Evolutionary conservation across 2,113 vertebrate genomes (phyloP).

Genomic region (Oceanodroma tethys): DNA sequence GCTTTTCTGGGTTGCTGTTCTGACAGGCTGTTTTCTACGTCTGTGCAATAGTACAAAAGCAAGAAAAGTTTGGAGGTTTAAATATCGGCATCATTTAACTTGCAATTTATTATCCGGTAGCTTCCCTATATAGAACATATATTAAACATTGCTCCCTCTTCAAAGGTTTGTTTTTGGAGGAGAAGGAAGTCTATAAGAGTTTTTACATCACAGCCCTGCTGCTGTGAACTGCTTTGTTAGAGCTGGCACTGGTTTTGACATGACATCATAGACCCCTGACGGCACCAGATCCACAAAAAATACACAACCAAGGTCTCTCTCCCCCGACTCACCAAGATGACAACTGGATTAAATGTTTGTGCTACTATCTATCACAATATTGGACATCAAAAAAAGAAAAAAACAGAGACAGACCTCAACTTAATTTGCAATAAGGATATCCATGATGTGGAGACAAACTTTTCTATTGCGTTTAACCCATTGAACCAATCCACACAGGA

Average conservation of each 20-base stretch:
- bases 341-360: neutral
- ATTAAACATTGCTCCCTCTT: neutral
- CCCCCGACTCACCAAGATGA: neutral
- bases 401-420: neutral
- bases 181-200: neutral
- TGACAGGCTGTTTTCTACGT: neutral
- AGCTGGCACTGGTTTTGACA: neutral
- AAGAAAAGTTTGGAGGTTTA: neutral
- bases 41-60: neutral
- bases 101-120: neutral
- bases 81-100: neutral
- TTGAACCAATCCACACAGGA: accelerated
- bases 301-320: neutral
- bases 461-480: neutral
- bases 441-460: neutral
- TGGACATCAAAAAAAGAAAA: neutral
- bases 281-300: neutral
- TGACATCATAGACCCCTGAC: neutral
- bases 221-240: neutral
- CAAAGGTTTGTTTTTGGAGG: neutral
- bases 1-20: neutral
- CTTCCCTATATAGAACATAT: neutral
- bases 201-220: neutral
- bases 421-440: neutral
- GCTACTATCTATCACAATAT: neutral